These are phyloP conservation scores for Pholis gunnellus DNA, from an alignment of 2,113 vertebrate genomes.

Conservation along the genomic window DNA sequence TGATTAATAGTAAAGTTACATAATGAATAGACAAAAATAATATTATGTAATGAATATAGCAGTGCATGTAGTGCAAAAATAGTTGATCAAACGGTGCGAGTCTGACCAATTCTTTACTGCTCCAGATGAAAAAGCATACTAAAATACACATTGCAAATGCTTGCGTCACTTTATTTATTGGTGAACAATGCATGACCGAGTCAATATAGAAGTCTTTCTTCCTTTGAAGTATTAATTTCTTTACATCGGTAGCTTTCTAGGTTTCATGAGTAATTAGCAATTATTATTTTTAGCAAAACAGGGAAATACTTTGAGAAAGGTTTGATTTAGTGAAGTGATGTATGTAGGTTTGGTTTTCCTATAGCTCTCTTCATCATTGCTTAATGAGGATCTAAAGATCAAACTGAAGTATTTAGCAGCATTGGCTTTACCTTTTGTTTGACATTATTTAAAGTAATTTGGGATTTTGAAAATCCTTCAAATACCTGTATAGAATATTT, in stretches of 20 bases:
- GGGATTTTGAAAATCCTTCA: too few species aligned
- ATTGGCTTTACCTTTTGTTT: not conserved
- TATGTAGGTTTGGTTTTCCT: not conserved
- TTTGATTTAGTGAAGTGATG: not conserved
- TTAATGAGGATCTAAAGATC: not conserved
- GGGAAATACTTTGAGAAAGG: not conserved
- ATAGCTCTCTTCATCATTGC: not conserved
- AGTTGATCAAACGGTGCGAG: constrained; percentile 17
- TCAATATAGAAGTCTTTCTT: constrained; percentile 71
- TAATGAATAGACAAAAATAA: not conserved
- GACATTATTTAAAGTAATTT: not conserved
- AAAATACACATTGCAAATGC: constrained; percentile 86
- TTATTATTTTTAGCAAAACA: not conserved
- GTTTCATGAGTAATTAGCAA: constrained; percentile 13
- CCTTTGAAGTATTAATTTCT: constrained; percentile 75
- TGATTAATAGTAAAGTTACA: not conserved
- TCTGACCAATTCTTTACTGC: constrained; percentile 21
- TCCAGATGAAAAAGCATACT: constrained; percentile 83
- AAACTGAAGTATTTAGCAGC: not conserved
- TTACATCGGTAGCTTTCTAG: constrained; percentile 81
- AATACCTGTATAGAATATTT: too few species aligned
- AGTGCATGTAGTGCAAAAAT: not conserved
- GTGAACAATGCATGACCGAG: constrained; percentile 78
- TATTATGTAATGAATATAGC: not conserved
- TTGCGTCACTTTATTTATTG: constrained; percentile 82